Percentiles rank a stretch among this genome's conserved stretches.
These are phyloP conservation scores for Dendrocopos noguchii DNA, from an alignment of 2,113 vertebrate species.

Conservation along the genomic window DNA sequence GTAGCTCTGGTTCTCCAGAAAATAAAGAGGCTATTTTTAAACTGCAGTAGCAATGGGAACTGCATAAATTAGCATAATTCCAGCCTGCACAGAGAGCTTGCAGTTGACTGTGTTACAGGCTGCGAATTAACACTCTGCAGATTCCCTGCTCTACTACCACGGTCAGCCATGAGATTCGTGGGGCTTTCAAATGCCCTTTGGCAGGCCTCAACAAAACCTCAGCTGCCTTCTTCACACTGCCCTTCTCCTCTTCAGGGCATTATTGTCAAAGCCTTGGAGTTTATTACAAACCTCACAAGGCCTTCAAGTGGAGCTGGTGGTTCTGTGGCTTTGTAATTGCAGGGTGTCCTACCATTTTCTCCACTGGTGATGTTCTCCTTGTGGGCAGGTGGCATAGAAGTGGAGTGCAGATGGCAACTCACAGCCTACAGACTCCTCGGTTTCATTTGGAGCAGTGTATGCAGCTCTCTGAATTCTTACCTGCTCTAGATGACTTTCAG, in stretches of 20 bases:
- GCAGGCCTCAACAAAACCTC: neutral
- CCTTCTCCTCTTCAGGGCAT: neutral
- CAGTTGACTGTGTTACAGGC: slow-evolving; percentile 29
- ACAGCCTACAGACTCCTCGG: slow-evolving; percentile 10
- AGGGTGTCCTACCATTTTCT: slow-evolving; percentile 36
- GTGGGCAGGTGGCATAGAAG: slow-evolving; percentile 66
- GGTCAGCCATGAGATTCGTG: neutral
- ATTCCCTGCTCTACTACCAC: neutral
- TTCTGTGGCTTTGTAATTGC: slow-evolving; percentile 29
- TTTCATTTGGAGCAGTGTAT: neutral
- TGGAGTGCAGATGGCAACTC: slow-evolving; percentile 51
- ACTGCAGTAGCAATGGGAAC: slow-evolving; percentile 61
- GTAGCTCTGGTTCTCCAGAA: slow-evolving; percentile 56
- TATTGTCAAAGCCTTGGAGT: neutral
- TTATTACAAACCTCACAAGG: neutral
- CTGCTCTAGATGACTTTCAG: slow-evolving; percentile 53
- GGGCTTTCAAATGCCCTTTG: neutral
- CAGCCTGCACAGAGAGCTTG: slow-evolving; percentile 56
- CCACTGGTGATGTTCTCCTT: slow-evolving; percentile 20
- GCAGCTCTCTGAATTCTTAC: neutral
- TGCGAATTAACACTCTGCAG: slow-evolving; percentile 52
- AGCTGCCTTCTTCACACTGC: neutral
- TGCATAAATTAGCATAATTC: slow-evolving; percentile 78
- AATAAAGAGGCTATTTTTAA: slow-evolving; percentile 73
- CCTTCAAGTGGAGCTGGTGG: neutral